These are phyloP conservation scores for Eleutherodactylus coqui DNA, from an alignment of 2,797 vertebrate genomes.

Conservation along the genomic window DNA sequence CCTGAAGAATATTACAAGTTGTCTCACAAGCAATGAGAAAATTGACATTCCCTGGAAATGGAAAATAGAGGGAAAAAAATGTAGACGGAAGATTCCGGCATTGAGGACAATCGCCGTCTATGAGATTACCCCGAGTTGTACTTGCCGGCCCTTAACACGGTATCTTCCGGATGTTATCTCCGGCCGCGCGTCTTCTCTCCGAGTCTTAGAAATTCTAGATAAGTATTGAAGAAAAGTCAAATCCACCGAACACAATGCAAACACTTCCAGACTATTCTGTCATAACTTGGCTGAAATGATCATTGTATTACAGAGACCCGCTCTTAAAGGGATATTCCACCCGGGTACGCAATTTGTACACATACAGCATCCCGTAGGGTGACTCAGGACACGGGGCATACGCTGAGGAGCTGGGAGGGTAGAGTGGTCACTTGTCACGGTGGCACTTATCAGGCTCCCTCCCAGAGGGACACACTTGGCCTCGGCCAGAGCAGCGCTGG, in stretches of 20 bases:
- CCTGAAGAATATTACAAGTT: constrained; percentile 58
- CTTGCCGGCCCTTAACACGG: constrained; percentile 18
- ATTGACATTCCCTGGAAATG: constrained; percentile 60
- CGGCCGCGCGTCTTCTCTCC: background rate
- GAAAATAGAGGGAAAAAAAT: constrained; percentile 34
- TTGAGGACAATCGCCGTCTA: constrained; percentile 27
- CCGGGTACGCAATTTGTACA: background rate
- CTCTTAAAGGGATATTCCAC: background rate
- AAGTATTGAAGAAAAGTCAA: background rate
- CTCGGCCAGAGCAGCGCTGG: too few species aligned
- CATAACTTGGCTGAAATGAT: background rate
- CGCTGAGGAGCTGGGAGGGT: too few species aligned
- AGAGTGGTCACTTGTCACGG: too few species aligned
- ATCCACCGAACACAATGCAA: background rate
- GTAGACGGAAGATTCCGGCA: constrained; percentile 1
- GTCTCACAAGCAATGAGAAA: constrained; percentile 55
- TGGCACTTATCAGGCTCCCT: too few species aligned
- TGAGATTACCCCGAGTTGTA: constrained; percentile 24
- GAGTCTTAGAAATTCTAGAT: background rate
- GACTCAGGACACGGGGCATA: too few species aligned
- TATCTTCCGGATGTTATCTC: constrained; percentile 35
- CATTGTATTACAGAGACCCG: background rate
- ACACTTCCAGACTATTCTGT: background rate
- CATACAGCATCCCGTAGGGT: too few species aligned
- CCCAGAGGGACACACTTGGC: too few species aligned